Evolutionary conservation across 2,888 invertebrate species (phyloP), one percentile per base, ranked within the genome.

Genomic region (Neria commutata): DNA sequence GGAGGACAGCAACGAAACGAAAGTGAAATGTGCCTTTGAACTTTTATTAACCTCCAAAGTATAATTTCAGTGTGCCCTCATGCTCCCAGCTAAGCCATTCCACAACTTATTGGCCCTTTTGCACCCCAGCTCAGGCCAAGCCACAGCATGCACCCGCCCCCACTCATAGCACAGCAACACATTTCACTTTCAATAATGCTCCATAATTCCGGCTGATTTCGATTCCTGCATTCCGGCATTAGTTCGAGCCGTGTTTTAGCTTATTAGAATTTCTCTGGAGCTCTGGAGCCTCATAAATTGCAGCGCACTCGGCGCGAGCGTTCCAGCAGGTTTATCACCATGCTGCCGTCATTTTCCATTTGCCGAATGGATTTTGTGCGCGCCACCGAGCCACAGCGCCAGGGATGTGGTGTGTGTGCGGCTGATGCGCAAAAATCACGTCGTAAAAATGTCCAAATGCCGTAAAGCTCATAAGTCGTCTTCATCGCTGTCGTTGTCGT

Each of bases 391-490:
- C 21, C 21, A 4, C n/a, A 37, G 37, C n/a, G n/a, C n/a, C 21
- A 6, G 6, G 42, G 5, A 17, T 21, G 19, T 17, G 14, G 3
- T 19, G 14, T 8, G 33, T 16, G 46, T 37, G 16, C 33, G 50
- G 42, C 50, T 49, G 53, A 56, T 33, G 54, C 45, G 40, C 61
- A 67, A 52, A 77, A 77, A 73, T 76, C 74, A 74, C 70, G 72
- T 77, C 78, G 78, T 77, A 77, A 77, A 77, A 78, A 74, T 74
- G 73, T 76, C 73, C 71, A 72, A 76, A 76, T 73, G 70, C 69
- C 67, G 65, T 66, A 73, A 76, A 77, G 77, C 77, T 72, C 74
- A 75, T 74, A 77, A 78, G 77, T 73, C 72, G 69, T 67, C 37
- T 37, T 6, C 8, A 8, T 37, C 16, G 37, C 4, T 4, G 4